Base-by-base conservation (phyloP, 2,113 vertebrate genomes). In the Tetrax tetrax region DNA sequence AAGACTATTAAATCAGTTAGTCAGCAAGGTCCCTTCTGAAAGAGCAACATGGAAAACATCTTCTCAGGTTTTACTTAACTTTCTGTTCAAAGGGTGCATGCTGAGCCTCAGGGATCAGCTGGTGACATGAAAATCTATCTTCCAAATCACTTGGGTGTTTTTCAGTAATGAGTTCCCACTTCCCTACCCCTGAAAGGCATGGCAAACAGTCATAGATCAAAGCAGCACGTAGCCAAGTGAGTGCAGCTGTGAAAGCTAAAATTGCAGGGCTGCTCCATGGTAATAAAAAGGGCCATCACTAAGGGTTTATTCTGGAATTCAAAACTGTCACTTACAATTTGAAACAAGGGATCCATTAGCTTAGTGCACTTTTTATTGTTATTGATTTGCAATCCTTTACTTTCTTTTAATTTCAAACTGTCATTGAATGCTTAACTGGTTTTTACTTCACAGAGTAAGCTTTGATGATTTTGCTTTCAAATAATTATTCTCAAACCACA, bases 261-360 rank as follows among this genome's bases (percentile, higher is more conserved):
- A 94, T 28, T 70, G 61, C 81, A 96, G 72, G 47, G 78, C 82
- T 91, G 87, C 94, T 53, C 27, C 16, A 5, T 45, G 90, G 48
- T 95, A 96, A 97, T 95, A 96, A 97, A 98, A 90, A 96, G 92
- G 92, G 78, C 86, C 75, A 93, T 95, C 94, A 95, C 83, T 87
- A 92, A 85, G 50, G 69, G 84, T 96, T 97, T 95, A 79, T 45
- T 60, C 74, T 82, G 77, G 71, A 94, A 94, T 93, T 93, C 90
- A 95, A 83, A 98, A 86, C 75, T 96, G 87, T 64, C 96, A 95
- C 92, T 97, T 96, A 76, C 76, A 28, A 95, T 97, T 87, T 95
- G 96, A 97, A 97, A 96, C 95, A 91, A 93, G 96, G 81, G 85
- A 95, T 88, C 91, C 90, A 97, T 98, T 98, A 97, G 85, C 82